Conservation (phyloP, 2,888 invertebrate species). For the Ophion slaviceki region DNA sequence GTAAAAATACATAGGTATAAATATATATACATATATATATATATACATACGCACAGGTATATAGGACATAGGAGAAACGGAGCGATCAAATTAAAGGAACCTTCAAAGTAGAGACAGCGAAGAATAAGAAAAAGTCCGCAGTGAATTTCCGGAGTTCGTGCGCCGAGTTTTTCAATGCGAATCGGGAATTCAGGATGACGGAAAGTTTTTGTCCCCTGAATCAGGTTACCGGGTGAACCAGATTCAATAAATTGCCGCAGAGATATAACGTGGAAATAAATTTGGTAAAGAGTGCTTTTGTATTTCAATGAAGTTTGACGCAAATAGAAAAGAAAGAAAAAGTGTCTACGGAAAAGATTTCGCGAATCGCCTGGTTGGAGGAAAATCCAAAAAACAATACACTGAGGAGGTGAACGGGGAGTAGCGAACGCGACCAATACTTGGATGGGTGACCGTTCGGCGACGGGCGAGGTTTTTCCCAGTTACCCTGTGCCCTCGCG, state of each 20-base stretch:
- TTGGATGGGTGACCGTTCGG: not conserved
- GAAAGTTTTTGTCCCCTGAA: slow-evolving; percentile 35
- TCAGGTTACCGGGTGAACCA: slow-evolving; percentile 58
- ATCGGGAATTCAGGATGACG: slow-evolving; percentile 8
- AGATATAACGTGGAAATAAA: slow-evolving; percentile 33
- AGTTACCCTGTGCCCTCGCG: not conserved
- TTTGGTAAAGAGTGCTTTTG: slow-evolving; percentile 5
- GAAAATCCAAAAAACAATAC: not conserved
- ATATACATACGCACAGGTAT: not conserved
- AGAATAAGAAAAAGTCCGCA: slow-evolving; percentile 53
- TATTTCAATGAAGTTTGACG: not conserved
- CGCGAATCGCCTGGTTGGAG: not conserved
- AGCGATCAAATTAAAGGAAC: slow-evolving; percentile 59
- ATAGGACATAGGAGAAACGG: slow-evolving; percentile 25
- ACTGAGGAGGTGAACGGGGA: too few relatives aligned
- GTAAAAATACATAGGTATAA: not conserved
- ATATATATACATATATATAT: not conserved
- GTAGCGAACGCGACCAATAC: not conserved
- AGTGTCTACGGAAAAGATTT: not conserved
- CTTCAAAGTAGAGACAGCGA: slow-evolving; percentile 40
- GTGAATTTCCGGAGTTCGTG: slow-evolving; percentile 54
- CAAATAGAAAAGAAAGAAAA: not conserved
- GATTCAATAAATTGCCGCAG: slow-evolving; percentile 49
- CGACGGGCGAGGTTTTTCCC: not conserved
- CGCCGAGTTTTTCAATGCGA: slow-evolving; percentile 42